phyloP scores from a whole-genome alignment of 2,888 invertebrate genomes.

The Pseudanteris insignis region DNA sequence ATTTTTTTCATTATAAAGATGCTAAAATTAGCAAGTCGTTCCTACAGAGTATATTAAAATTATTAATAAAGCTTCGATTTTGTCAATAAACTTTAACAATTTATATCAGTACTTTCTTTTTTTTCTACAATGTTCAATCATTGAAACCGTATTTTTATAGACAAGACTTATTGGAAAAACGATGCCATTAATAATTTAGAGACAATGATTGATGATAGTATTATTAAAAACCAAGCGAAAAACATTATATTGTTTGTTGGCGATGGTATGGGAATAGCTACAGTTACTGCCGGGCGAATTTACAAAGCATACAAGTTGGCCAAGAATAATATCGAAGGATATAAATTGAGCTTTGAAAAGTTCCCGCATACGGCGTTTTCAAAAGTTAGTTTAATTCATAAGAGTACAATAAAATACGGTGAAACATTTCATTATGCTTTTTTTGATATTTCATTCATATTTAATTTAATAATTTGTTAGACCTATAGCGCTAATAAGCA shows the following conservation, averaged over 20 bases:
- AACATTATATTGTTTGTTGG: constrained; percentile 75
- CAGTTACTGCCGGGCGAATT: constrained; percentile 73
- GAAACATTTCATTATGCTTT: no score
- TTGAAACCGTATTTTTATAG: no score
- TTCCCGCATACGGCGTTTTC: constrained; percentile 72
- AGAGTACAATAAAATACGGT: no score
- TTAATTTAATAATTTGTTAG: no score
- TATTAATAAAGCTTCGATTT: no score
- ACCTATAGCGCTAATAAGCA: constrained; percentile 76
- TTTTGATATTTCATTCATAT: no score
- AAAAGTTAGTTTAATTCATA: constrained; percentile 70
- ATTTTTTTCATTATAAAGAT: no score
- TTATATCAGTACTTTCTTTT: no score
- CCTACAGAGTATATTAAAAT: no score
- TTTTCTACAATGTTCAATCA: no score
- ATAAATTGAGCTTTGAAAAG: constrained; percentile 70
- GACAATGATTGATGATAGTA: constrained; percentile 1
- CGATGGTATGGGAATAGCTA: constrained; percentile 75
- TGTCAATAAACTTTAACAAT: no score
- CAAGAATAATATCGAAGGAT: constrained; percentile 70
- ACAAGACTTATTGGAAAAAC: neutral
- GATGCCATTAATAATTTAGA: neutral
- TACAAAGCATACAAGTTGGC: constrained; percentile 68
- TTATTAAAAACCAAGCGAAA: constrained; percentile 66
- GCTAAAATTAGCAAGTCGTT: no score